phyloP scores from a whole-genome alignment of 2,797 vertebrate species.

The Oreonectes daqikongensis region DNA sequence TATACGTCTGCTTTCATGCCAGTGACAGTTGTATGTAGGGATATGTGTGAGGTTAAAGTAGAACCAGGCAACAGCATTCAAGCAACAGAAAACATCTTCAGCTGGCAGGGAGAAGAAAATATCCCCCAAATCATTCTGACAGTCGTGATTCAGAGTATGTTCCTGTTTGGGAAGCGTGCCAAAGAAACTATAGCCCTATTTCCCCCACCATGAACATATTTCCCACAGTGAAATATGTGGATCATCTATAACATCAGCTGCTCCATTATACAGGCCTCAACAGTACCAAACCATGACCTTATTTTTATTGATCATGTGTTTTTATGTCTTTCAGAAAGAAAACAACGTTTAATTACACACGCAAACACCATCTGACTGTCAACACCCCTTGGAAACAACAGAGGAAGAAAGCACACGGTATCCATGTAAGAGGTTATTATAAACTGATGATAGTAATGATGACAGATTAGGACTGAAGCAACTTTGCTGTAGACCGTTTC shows the following conservation, averaged over 20 bases:
- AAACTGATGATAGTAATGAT: slow-evolving; percentile 1
- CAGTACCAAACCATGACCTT: too few relatives aligned
- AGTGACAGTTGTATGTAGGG: too few relatives aligned
- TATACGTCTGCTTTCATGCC: too few relatives aligned
- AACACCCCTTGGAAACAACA: not conserved
- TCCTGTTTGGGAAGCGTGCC: slow-evolving; percentile 45
- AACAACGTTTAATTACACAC: not conserved
- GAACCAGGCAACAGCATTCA: not conserved
- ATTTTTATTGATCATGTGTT: not conserved
- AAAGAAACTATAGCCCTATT: slow-evolving; percentile 13
- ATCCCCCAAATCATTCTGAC: slow-evolving; percentile 34
- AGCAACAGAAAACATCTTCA: not conserved
- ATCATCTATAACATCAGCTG: not conserved
- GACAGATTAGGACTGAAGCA: slow-evolving; percentile 5
- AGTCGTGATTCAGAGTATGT: slow-evolving; percentile 45
- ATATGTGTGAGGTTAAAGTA: not conserved
- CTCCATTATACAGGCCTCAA: too few relatives aligned
- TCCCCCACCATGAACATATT: not conserved
- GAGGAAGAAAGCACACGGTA: not conserved
- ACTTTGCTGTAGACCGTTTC: not conserved
- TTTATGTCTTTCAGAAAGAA: not conserved
- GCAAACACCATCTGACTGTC: not conserved
- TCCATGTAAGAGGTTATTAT: not conserved
- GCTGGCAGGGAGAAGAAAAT: slow-evolving; percentile 15
- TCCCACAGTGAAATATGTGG: slow-evolving; percentile 7